Percentiles rank a stretch among this genome's conserved stretches.
phyloP scores from a whole-genome alignment of 92 coral and sea anemone species.

The Epizoanthus illoricatus region DNA sequence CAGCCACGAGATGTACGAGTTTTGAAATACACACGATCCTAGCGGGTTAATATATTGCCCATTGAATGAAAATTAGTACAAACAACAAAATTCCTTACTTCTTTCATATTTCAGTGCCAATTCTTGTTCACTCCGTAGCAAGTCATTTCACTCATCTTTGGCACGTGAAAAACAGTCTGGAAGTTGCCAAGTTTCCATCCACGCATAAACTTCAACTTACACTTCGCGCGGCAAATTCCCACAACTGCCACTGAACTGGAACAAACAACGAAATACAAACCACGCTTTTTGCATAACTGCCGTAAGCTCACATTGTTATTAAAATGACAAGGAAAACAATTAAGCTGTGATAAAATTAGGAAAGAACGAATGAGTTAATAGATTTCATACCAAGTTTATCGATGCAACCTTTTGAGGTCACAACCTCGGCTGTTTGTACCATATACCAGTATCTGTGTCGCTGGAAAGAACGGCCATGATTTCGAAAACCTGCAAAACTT shows the following conservation, averaged over 20 bases:
- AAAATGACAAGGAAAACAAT: slow-evolving; percentile 27
- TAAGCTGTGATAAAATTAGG: slow-evolving; percentile 13
- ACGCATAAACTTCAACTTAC: not conserved
- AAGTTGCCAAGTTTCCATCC: not conserved
- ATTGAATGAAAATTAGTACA: not conserved
- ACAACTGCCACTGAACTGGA: slow-evolving; percentile 1
- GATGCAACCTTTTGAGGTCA: not conserved
- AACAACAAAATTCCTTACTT: not conserved
- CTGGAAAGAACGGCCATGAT: not conserved
- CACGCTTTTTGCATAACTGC: not conserved
- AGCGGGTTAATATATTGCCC: not conserved
- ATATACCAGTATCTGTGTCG: not conserved
- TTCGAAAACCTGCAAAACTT: not conserved
- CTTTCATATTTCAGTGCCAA: not conserved
- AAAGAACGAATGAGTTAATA: not conserved
- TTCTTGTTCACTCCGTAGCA: not conserved
- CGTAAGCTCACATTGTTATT: slow-evolving; percentile 17
- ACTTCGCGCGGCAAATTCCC: not conserved
- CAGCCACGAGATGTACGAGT: no score
- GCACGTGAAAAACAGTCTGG: not conserved
- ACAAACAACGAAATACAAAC: slow-evolving; percentile 7
- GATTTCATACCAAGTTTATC: not conserved
- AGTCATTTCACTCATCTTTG: not conserved
- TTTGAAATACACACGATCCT: not conserved
- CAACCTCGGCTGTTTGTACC: not conserved